Percentiles rank a stretch among this genome's conserved stretches.
These are phyloP conservation scores for Thysanoteuthis rhombus DNA, from an alignment of 2,888 invertebrate genomes.

Conservation along the genomic window DNA sequence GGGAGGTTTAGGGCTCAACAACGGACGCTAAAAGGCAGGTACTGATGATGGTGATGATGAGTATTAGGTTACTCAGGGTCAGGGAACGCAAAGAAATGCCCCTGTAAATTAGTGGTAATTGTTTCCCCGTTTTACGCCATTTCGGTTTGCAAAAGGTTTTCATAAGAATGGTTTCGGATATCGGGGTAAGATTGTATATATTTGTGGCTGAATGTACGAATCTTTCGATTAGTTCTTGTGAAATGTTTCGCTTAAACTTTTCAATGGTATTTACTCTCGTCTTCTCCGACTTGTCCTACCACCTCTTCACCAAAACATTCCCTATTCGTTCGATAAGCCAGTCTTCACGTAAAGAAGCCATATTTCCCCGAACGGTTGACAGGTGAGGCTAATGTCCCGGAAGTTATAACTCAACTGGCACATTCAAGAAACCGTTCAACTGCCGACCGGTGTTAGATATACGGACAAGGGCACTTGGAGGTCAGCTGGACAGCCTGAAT, in stretches of 20 bases:
- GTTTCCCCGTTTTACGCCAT: too few species aligned
- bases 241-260: not conserved
- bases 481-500: too few species aligned
- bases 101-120: too few species aligned
- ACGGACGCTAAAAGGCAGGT: too few species aligned
- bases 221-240: not conserved
- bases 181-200: too few species aligned
- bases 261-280: not conserved
- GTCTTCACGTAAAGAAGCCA: not conserved
- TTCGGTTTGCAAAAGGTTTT: too few species aligned
- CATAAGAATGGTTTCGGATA: too few species aligned
- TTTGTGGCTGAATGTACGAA: not conserved
- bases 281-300: not conserved
- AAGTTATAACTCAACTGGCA: not conserved
- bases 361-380: not conserved
- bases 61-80: too few species aligned
- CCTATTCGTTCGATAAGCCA: not conserved
- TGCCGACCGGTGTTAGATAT: not conserved
- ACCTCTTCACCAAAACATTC: not conserved
- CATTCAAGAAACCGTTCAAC: not conserved
- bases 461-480: too few species aligned
- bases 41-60: too few species aligned
- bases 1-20: too few species aligned
- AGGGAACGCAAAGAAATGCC: too few species aligned
- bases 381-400: not conserved